Base-by-base conservation (phyloP, 1,140 invertebrate genomes). In the Caenorhabditis briggsae region DNA sequence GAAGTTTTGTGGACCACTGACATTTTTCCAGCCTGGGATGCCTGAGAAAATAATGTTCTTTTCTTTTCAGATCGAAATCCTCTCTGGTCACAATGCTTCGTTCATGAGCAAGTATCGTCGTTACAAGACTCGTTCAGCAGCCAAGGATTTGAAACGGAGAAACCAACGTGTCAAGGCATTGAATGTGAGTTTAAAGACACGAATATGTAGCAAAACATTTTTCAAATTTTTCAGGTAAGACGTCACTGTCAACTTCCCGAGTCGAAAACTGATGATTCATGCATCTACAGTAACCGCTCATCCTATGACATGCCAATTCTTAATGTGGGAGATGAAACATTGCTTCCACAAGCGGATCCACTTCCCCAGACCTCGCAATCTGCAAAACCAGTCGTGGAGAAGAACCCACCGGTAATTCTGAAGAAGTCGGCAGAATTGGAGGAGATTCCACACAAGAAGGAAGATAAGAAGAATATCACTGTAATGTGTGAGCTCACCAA, bases 71-170 rank as follows among this genome's bases (percentile, higher is more conserved):
- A 78, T 78, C 23, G 46, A 78, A 78, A 78, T 78, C 46, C 46
- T 78, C 14, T 78, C 70, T 14, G 70, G 70, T n/a, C 70, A 78
- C 46, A 78, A 78, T 25, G 12, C 70, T 2, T 53, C 70, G 2
- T 78, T 78, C 18, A 78, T 78, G 70, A 43, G 70, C 70, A 78
- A 78, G 70, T 78, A 78, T 12, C 43, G 70, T 11, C 70, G 70
- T 20, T 78, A 78, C 70, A 78, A 78, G 18, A 78, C 46, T 6
- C 25, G 43, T 12, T 50, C 70, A 12, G 46, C 70, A 5, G 70
- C 70, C 1, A 78, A 78, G n/a, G 70, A 78, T 3, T 18, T 78
- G n/a, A 78, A 78, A 23, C 16, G 70, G 53, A 50, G 70, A 78
- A 78, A 78, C 46, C 43, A 78, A 23, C 70, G 46, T 16, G 48